Base-by-base conservation (phyloP, 2,113 vertebrate genomes). In the Dipodomys ordii region DNA sequence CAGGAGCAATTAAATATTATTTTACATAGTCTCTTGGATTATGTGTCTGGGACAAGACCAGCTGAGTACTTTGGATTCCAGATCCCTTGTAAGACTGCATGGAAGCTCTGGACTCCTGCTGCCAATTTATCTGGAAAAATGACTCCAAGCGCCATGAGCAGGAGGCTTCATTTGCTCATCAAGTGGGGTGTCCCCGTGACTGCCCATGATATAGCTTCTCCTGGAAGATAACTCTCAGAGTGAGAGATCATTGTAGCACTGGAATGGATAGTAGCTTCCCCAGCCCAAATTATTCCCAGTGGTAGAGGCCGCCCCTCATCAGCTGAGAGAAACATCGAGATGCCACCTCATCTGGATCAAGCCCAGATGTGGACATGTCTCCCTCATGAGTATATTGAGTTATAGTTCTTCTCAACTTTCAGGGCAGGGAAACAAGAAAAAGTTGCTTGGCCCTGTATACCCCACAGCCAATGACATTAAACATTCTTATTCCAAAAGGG, bases 401-500 rank as follows among this genome's bases (percentile, higher is more conserved):
- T 72, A 57, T 27, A 53, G 11, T 69, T 77, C 13, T 22, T 93
- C 35, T 76, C 71, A n/a, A 20, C 19, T 13, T 76, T 3, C 11
- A 57, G 18, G 5, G 1, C 39, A 65, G 15, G 62, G 82, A 57
- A 20, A 67, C 19, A 23, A 57, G 84, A 44, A 60, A 23, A 67
- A 18, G 6, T 71, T 69, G 1, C 25, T 20, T 57, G 4, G 8
- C 4, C 11, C 23, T 53, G 2, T 0, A 49, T 4, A 27, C 2
- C 23, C 35, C 71, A 15, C 39, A 76, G 16, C 6, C 13, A 27
- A 22, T 28, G 13, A 32, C 87, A 46, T 22, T 79, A 46, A 53
- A 57, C 30, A n/a, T 82, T 53, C 1, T 3, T 39, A 2, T 57
- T 78, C 49, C 30, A 64, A 77, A 53, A 74, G 23, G 25, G 19